Conservation (phyloP, 2,113 vertebrate species). For the Phycodurus eques region DNA sequence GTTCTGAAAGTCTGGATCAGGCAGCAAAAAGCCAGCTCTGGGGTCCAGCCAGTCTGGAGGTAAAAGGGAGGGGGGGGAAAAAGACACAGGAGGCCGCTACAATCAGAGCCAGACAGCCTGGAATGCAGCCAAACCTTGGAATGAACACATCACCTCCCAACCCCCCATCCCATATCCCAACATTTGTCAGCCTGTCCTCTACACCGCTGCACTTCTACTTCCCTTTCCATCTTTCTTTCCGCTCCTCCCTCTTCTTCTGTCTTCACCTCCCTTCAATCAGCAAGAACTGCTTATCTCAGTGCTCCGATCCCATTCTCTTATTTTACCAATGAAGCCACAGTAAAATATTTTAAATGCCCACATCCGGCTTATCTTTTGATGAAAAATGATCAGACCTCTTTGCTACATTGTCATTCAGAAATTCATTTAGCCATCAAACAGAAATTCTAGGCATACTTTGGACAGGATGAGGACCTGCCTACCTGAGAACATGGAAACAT, state of each 20-base stretch:
- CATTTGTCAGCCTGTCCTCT: conserved; percentile 20
- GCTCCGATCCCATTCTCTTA: neutral
- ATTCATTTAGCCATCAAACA: conserved; percentile 20
- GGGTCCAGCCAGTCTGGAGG: conserved; percentile 52
- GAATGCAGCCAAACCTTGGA: conserved; percentile 70
- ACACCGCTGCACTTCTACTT: conserved; percentile 34
- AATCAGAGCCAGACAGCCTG: conserved; percentile 70
- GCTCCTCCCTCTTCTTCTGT: conserved; percentile 29
- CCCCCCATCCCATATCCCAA: conserved; percentile 16
- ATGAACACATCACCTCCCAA: conserved; percentile 38
- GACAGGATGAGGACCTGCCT: conserved; percentile 28
- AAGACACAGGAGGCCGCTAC: conserved; percentile 51
- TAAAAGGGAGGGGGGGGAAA: conserved; percentile 37
- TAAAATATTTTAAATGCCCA: conserved; percentile 13
- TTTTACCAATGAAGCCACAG: conserved; percentile 7
- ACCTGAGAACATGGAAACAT: conserved; percentile 44
- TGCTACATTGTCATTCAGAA: neutral
- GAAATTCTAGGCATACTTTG: conserved; percentile 22
- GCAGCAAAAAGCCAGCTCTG: conserved; percentile 36
- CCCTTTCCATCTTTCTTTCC: conserved; percentile 44
- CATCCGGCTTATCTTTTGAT: neutral
- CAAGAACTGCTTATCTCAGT: conserved; percentile 46
- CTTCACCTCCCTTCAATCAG: conserved; percentile 33
- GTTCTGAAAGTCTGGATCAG: conserved; percentile 32
- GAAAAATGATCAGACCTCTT: neutral